Conservation (phyloP, 2,888 invertebrate species). For the Andrena bucephala region DNA sequence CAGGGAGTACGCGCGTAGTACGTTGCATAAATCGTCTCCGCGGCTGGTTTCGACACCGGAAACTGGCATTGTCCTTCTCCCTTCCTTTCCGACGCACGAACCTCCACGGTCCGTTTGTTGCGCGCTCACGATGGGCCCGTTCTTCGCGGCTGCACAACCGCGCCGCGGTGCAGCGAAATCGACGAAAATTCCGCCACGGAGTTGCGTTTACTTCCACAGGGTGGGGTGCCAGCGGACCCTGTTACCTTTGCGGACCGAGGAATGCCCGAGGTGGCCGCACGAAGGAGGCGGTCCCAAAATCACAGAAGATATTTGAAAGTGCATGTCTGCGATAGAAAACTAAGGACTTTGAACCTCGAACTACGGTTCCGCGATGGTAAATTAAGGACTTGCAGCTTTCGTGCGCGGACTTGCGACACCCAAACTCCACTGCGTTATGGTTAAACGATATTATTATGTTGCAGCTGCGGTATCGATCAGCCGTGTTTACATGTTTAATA, state of each 20-base stretch:
- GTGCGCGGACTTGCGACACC: not conserved
- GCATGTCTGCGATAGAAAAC: not conserved
- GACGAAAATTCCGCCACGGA: conserved; percentile 51
- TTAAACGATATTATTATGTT: not conserved
- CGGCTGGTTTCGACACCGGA: conserved; percentile 66
- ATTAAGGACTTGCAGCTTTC: not conserved
- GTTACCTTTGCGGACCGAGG: not conserved
- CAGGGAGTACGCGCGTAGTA: not conserved
- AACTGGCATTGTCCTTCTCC: conserved; percentile 57
- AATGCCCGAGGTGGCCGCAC: too few species aligned
- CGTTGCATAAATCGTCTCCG: conserved; percentile 59
- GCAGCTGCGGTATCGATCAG: not conserved
- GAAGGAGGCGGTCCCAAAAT: too few species aligned
- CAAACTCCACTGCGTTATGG: not conserved
- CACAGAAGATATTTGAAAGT: too few species aligned
- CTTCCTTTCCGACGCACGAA: conserved; percentile 28
- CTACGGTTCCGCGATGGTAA: not conserved
- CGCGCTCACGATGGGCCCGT: conserved; percentile 47
- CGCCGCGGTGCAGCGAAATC: conserved; percentile 28
- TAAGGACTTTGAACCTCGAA: not conserved
- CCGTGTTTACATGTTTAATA: conserved; percentile 9
- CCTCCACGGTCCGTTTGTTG: conserved; percentile 46
- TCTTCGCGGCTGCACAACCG: conserved; percentile 45
- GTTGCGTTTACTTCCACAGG: not conserved
- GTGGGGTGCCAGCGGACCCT: not conserved